phyloP scores from a whole-genome alignment of 1,140 invertebrate genomes.

The Marisa cornuarietis region DNA sequence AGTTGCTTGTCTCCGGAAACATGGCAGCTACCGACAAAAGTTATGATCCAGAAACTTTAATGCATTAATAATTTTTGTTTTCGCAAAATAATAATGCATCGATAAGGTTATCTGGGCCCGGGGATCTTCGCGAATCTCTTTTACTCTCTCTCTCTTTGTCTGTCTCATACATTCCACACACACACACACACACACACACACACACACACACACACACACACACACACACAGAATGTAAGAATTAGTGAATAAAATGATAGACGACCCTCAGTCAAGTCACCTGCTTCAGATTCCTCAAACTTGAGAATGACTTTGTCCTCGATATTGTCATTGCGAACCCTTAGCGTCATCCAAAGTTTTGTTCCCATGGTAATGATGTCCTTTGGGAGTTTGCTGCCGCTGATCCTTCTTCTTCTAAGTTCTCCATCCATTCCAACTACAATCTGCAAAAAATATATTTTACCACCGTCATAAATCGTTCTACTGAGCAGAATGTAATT shows the following conservation, averaged over 20 bases:
- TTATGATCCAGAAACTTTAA: neutral
- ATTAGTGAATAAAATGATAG: neutral
- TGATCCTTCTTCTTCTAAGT: slow-evolving; percentile 7
- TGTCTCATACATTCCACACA: slow-evolving; percentile 2
- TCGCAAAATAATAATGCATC: neutral
- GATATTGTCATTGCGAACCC: neutral
- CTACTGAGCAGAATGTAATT: too few relatives aligned
- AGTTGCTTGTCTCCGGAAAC: slow-evolving; percentile 1
- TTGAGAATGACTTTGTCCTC: neutral
- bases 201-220: slow-evolving; percentile 15
- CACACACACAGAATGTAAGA: neutral
- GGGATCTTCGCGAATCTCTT: neutral
- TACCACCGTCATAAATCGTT: too few relatives aligned
- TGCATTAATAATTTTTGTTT: neutral
- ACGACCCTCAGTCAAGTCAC: neutral
- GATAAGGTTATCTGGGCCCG: neutral
- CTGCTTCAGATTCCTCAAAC: neutral
- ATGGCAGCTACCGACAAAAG: neutral
- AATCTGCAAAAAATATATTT: neutral
- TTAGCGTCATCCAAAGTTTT: slow-evolving; percentile 23
- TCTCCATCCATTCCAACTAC: slow-evolving; percentile 22
- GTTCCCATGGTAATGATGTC: slow-evolving; percentile 22
- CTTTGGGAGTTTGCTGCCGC: slow-evolving; percentile 20
- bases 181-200: slow-evolving; percentile 12
- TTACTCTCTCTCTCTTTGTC: neutral